Evolutionary conservation across 1,140 invertebrate species (phyloP).

Genomic region (Drosophila rhopaloa): DNA sequence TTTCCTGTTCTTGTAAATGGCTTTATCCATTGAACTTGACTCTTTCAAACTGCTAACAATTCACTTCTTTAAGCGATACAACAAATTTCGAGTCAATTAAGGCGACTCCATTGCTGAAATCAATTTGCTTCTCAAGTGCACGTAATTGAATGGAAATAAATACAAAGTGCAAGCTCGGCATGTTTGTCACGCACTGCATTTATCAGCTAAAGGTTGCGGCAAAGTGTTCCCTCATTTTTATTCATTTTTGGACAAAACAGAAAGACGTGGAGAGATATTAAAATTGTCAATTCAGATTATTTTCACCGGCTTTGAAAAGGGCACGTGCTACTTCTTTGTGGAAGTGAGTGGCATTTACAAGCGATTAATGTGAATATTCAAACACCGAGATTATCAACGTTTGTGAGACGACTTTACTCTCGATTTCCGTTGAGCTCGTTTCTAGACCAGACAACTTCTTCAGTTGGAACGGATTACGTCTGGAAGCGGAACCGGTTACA

Average conservation of each 20-base stretch:
- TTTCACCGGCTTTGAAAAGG: conserved; percentile 1
- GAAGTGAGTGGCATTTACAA: conserved; percentile 46
- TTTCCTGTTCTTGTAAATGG: not conserved
- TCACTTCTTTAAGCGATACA: not conserved
- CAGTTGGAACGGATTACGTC: conserved; percentile 50
- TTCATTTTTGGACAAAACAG: conserved; percentile 41
- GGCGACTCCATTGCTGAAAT: conserved; percentile 6
- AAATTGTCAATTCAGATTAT: conserved; percentile 36
- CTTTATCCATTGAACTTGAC: conserved; percentile 7
- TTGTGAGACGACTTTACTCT: conserved; percentile 47
- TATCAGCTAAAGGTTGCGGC: conserved; percentile 23
- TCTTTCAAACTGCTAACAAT: conserved; percentile 1
- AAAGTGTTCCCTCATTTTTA: not conserved
- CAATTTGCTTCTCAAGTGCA: conserved; percentile 20
- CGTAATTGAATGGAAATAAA: conserved; percentile 44
- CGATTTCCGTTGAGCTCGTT: conserved; percentile 62
- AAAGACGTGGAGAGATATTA: conserved; percentile 20
- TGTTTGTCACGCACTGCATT: conserved; percentile 46
- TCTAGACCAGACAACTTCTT: conserved; percentile 32
- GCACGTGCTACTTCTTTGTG: conserved; percentile 35
- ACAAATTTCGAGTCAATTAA: conserved; percentile 4
- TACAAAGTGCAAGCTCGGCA: conserved; percentile 39
- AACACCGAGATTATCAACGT: conserved; percentile 12
- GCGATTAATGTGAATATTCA: conserved; percentile 45
- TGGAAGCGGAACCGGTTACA: conserved; percentile 54